phyloP scores from a whole-genome alignment of 2,888 invertebrate species.

The Neria commutata region DNA sequence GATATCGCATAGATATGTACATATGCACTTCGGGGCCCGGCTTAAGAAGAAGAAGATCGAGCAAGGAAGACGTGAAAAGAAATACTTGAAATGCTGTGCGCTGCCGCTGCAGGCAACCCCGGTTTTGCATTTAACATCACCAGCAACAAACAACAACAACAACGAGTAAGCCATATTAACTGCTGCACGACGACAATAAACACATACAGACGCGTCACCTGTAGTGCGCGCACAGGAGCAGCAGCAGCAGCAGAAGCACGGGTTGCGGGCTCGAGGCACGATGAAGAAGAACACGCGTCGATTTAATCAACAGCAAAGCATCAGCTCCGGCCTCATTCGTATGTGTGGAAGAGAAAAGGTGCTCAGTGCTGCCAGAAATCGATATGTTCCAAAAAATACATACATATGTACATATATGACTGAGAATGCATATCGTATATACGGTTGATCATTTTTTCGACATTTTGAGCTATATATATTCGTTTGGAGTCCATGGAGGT shows the following conservation, averaged over 20 bases:
- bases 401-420: too few relatives aligned
- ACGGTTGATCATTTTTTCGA: too few relatives aligned
- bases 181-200: conserved; percentile 1
- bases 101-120: conserved; percentile 32
- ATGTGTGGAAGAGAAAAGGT: neutral
- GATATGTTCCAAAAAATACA: too few relatives aligned
- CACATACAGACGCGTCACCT: conserved; percentile 20
- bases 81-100: too few relatives aligned
- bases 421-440: too few relatives aligned
- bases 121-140: conserved; percentile 29
- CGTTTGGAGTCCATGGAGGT: too few relatives aligned
- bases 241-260: too few relatives aligned
- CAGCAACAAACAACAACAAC: neutral
- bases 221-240: neutral
- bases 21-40: too few relatives aligned
- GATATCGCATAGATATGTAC: too few relatives aligned
- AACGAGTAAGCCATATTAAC: neutral
- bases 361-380: neutral
- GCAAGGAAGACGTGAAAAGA: neutral
- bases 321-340: conserved; percentile 7
- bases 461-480: too few relatives aligned
- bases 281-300: neutral
- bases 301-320: conserved; percentile 6
- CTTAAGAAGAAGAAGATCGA: too few relatives aligned
- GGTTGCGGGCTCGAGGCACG: neutral